Evolutionary conservation across 2,888 invertebrate genomes (phyloP).

Genomic region (Heteromyza rotundicornis): DNA sequence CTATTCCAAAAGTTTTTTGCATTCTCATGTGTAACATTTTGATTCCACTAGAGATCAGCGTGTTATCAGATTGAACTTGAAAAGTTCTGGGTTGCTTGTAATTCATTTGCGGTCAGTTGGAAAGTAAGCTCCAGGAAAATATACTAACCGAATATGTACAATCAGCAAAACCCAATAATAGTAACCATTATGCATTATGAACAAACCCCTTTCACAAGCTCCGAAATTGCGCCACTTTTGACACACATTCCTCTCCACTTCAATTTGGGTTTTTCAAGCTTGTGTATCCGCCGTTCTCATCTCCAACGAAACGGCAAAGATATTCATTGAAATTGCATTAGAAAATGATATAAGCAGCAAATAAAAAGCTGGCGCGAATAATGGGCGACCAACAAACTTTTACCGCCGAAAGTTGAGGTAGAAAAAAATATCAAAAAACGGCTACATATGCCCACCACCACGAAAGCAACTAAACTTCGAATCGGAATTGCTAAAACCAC

Average conservation of each 20-base stretch:
- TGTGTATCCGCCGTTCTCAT: background rate
- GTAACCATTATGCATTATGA: too few relatives aligned
- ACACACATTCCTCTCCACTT: background rate
- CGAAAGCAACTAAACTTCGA: background rate
- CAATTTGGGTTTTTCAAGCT: too few relatives aligned
- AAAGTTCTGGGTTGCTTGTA: too few relatives aligned
- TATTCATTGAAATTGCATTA: background rate
- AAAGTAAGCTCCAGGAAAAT: too few relatives aligned
- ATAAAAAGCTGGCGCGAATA: background rate
- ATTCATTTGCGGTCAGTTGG: too few relatives aligned
- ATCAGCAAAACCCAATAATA: too few relatives aligned
- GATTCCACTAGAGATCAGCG: too few relatives aligned
- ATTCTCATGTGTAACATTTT: too few relatives aligned
- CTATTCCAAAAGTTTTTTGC: too few relatives aligned
- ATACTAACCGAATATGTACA: too few relatives aligned
- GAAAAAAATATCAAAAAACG: background rate
- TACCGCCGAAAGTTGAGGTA: slow-evolving; percentile 2
- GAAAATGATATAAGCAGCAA: background rate
- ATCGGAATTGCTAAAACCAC: background rate
- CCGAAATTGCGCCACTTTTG: slow-evolving; percentile 11
- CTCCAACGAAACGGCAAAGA: background rate
- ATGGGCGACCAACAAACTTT: background rate
- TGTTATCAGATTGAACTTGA: too few relatives aligned
- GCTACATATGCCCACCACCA: slow-evolving; percentile 2
- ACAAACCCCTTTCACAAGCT: background rate